phyloP scores from a whole-genome alignment of 2,888 invertebrate genomes.

The Callosobruchus maculatus region DNA sequence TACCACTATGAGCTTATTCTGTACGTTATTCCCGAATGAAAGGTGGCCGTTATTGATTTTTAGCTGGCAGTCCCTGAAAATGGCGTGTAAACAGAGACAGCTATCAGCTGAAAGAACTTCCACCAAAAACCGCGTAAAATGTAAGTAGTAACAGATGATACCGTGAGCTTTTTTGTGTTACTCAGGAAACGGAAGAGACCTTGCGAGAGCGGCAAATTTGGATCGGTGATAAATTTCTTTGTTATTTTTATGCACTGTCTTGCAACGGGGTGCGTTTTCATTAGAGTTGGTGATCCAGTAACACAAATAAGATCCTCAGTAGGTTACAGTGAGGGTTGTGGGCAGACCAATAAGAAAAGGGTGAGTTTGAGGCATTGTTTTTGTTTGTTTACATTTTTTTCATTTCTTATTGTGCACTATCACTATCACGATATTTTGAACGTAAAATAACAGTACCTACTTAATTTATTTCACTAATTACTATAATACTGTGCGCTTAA shows the following conservation, averaged over 20 bases:
- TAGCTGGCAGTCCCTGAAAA: neutral
- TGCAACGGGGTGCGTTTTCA: neutral
- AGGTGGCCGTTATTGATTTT: neutral
- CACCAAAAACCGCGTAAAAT: neutral
- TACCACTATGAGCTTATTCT: neutral
- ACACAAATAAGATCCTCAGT: neutral
- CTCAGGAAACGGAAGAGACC: neutral
- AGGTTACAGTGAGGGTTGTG: neutral
- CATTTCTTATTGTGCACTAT: too few species aligned
- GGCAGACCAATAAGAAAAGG: too few species aligned
- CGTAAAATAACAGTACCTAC: too few species aligned
- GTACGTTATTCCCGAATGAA: neutral
- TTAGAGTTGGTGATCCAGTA: neutral
- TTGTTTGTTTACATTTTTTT: too few species aligned
- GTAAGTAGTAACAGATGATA: neutral
- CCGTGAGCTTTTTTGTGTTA: neutral
- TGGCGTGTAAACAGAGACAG: neutral
- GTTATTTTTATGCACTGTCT: neutral
- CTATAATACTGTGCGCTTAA: too few species aligned
- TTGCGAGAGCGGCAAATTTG: neutral
- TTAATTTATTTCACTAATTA: too few species aligned
- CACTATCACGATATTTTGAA: too few species aligned
- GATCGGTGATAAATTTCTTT: neutral
- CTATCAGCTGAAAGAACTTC: neutral
- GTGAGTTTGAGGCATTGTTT: too few species aligned